Conservation (phyloP, 2,888 invertebrate species). For the Oithona nana region DNA sequence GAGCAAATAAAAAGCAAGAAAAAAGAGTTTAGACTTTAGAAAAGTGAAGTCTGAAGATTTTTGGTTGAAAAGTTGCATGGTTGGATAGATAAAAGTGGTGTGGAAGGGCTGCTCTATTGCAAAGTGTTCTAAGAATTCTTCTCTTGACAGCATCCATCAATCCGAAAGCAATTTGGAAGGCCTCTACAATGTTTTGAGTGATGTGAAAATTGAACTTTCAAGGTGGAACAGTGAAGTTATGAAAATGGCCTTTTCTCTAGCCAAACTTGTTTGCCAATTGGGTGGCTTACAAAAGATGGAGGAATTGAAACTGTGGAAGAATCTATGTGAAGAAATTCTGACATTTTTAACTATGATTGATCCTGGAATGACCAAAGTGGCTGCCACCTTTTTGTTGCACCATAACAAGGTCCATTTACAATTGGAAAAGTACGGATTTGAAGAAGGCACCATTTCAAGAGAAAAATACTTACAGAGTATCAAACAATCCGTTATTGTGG, state of each 20-base stretch:
- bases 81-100: no score
- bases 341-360: neutral
- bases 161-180: no score
- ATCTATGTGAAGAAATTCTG: neutral
- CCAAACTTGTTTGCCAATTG: neutral
- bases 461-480: neutral
- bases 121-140: no score
- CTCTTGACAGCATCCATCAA: no score
- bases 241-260: neutral
- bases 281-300: neutral
- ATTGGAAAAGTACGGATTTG: neutral
- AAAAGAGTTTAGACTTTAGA: no score
- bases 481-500: neutral
- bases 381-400: neutral
- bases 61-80: no score
- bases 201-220: no score
- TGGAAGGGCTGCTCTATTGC: no score
- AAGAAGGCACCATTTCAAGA: neutral
- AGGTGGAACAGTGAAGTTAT: neutral
- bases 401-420: neutral
- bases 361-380: neutral
- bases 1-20: no score
- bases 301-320: neutral
- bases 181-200: no score
- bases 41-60: no score